Evolutionary conservation across 2,797 vertebrate species (phyloP), one percentile per base, ranked within the genome.

Genomic region (Okamejei kenojei): DNA sequence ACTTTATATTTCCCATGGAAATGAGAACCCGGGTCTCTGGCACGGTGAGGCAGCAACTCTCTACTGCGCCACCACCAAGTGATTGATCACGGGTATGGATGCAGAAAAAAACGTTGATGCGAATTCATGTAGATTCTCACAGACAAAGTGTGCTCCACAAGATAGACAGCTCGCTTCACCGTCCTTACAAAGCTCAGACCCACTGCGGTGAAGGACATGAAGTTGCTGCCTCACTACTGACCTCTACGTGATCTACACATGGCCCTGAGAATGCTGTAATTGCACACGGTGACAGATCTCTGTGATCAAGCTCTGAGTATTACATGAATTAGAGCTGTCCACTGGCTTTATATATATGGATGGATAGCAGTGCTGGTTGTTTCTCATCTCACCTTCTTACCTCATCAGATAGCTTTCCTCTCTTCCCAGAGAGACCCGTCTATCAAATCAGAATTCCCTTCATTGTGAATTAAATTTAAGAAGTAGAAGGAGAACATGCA

Each of bases 401-500:
- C 23, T 76, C 54, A 92, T 54, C 90, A 29, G 71, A 58, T 26
- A 63, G 17, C 61, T 88, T 35, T 88, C n/a, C 65, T 88, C 63
- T 68, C 63, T 8, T 63, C 68, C 84, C 63, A 21, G 63, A 68
- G 63, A 63, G 63, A 23, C 32, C n/a, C 21, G 17, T 68, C 84
- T 88, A 63, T 21, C n/a, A 88, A n/a, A 88, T 88, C n/a, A 32
- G 19, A 88, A 65, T 35, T 76, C 90, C 2, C 71, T 58, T 76
- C 45, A 92, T 32, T 76, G 90, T 38, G 90, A 61, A 84, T 61
- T 84, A 84, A 61, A 76, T 71, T 29, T 92, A 45, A 92, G 71
- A 29, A 29, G 21, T 92, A 29, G n/a, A n/a, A n/a, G 71, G 45
- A 38, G 38, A 21, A 76, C 73, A 92, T n/a, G 76, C n/a, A 68